phyloP scores from a whole-genome alignment of 2,888 invertebrate genomes.

The Philaethria dido region DNA sequence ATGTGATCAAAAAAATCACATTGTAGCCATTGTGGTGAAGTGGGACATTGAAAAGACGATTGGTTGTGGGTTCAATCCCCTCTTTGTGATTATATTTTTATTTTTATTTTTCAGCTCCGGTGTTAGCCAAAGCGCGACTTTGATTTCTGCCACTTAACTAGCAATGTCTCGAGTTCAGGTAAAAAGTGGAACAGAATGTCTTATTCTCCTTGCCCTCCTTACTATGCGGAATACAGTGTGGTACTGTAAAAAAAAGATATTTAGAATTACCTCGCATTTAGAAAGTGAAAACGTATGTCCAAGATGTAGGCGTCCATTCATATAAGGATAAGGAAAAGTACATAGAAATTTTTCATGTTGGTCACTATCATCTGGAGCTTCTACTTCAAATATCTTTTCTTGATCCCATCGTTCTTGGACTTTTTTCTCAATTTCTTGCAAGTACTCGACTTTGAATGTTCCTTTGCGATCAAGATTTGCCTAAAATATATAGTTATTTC shows the following conservation, averaged over 20 bases:
- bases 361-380: constrained; percentile 88
- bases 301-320: constrained; percentile 99
- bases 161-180: too few relatives aligned
- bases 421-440: constrained; percentile 93
- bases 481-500: constrained; percentile 53
- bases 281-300: constrained; percentile 98
- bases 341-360: constrained; percentile 93
- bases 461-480: constrained; percentile 88
- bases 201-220: too few relatives aligned
- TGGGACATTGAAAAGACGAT: too few relatives aligned
- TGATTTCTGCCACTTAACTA: too few relatives aligned
- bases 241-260: too few relatives aligned
- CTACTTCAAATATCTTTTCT: constrained; percentile 91
- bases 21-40: too few relatives aligned
- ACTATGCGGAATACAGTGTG: too few relatives aligned
- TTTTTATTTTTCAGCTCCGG: too few relatives aligned
- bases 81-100: too few relatives aligned
- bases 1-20: constrained; percentile 59
- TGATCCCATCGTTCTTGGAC: constrained; percentile 94
- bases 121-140: too few relatives aligned
- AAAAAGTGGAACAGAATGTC: too few relatives aligned
- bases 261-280: constrained; percentile 99
- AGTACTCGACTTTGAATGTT: constrained; percentile 97
- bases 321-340: constrained; percentile 99
- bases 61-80: too few relatives aligned